A percentile compares a stretch with the other conserved stretches of the same genome.
These are phyloP conservation scores for Pocillopora grandis DNA, from an alignment of 92 coral and sea anemone species.

Conservation along the genomic window DNA sequence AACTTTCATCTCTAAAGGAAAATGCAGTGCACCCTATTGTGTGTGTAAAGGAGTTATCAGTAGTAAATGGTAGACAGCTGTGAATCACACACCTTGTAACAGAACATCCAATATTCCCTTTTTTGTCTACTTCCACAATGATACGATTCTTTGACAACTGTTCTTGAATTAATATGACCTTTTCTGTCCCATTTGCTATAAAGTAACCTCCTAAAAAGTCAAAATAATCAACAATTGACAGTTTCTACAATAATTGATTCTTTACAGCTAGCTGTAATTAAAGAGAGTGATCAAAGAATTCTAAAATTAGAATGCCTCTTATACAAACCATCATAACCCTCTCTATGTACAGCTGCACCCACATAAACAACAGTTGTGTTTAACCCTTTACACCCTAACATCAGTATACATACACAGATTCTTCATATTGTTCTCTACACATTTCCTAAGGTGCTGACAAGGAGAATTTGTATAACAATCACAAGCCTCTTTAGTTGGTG, in stretches of 20 bases:
- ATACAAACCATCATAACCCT: too few species aligned
- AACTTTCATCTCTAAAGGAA: not conserved
- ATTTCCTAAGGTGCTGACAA: too few species aligned
- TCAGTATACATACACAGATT: too few species aligned
- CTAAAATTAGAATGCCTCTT: too few species aligned
- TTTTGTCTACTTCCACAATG: constrained; percentile 95
- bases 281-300: too few species aligned
- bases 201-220: constrained; percentile 85
- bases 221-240: not conserved
- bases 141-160: constrained; percentile 97
- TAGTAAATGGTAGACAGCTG: not conserved
- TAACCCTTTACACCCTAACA: too few species aligned
- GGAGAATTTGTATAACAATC: too few species aligned
- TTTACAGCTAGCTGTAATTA: too few species aligned
- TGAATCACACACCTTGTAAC: constrained; percentile 76
- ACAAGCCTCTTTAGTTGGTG: too few species aligned
- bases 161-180: constrained; percentile 95
- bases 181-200: constrained; percentile 94
- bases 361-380: too few species aligned
- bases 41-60: not conserved
- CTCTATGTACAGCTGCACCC: too few species aligned
- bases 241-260: not conserved
- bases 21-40: not conserved
- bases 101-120: constrained; percentile 94
- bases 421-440: too few species aligned